A percentile compares a stretch with the other conserved stretches of the same genome.
These are phyloP conservation scores for Perizoma flavofasciatum DNA, from an alignment of 2,888 invertebrate species.

Conservation along the genomic window DNA sequence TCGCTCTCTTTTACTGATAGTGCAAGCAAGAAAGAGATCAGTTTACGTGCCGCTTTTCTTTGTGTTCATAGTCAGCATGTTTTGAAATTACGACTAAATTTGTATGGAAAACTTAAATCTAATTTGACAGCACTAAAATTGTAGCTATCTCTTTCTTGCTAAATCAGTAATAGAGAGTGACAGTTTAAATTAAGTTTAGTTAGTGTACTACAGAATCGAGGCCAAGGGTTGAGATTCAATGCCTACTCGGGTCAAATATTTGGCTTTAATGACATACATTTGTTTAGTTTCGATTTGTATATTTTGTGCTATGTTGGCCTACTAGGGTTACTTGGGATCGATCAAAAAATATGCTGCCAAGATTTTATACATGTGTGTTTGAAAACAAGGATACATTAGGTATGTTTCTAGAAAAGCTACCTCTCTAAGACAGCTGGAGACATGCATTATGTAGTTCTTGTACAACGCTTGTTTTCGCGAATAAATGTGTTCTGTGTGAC, in stretches of 20 bases:
- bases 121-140: too few relatives aligned
- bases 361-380: constrained; percentile 27
- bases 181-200: too few relatives aligned
- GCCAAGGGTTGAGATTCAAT: constrained; percentile 33
- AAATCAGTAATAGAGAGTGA: too few relatives aligned
- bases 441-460: constrained; percentile 32
- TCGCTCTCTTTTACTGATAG: too few relatives aligned
- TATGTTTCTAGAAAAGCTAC: constrained; percentile 25
- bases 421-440: constrained; percentile 22
- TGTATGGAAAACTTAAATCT: too few relatives aligned
- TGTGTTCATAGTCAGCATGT: too few relatives aligned
- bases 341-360: constrained; percentile 31
- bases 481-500: constrained; percentile 28
- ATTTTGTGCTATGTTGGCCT: constrained; percentile 13
- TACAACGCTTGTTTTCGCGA: constrained; percentile 29
- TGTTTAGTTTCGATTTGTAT: too few relatives aligned
- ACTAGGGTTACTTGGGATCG: constrained; percentile 28
- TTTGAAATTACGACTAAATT: too few relatives aligned
- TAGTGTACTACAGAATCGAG: too few relatives aligned
- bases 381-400: constrained; percentile 18
- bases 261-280: constrained; percentile 9
- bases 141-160: too few relatives aligned
- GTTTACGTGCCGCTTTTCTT: too few relatives aligned
- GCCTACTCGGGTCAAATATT: constrained; percentile 33
- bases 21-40: too few relatives aligned